Evolutionary conservation across 2,797 vertebrate species (phyloP).

Genomic region (Mionectes olivaceus): DNA sequence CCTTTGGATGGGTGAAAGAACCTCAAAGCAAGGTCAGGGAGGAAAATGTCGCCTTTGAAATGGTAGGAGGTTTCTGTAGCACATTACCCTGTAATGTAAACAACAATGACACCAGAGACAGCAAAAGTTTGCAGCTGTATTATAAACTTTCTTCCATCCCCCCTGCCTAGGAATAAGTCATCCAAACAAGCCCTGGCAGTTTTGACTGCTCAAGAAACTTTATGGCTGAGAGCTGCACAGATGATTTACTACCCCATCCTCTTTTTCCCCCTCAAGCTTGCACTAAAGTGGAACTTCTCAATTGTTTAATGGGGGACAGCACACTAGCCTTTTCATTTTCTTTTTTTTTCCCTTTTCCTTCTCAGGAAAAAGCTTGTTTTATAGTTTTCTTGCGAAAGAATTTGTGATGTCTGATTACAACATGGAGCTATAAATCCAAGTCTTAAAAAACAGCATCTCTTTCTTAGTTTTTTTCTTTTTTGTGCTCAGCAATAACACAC

Average conservation of each 20-base stretch:
- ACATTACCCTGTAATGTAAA: neutral
- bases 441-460: neutral
- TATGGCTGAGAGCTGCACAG: slow-evolving; percentile 21
- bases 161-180: slow-evolving; percentile 42
- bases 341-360: neutral
- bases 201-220: slow-evolving; percentile 42
- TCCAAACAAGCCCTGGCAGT: slow-evolving; percentile 56
- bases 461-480: neutral
- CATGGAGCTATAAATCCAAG: slow-evolving; percentile 26
- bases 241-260: slow-evolving; percentile 36
- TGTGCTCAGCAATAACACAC: neutral
- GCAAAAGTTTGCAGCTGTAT: slow-evolving; percentile 51
- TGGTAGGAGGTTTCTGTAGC: slow-evolving; percentile 3
- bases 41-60: neutral
- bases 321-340: rapidly evolving
- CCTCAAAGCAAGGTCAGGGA: neutral
- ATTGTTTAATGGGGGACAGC: neutral
- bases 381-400: slow-evolving; percentile 25
- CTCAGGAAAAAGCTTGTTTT: slow-evolving; percentile 51
- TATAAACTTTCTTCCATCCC: slow-evolving; percentile 39
- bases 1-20: neutral
- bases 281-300: neutral
- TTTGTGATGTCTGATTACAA: slow-evolving; percentile 18
- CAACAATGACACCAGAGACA: slow-evolving; percentile 27
- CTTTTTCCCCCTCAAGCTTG: neutral